A percentile compares a stretch with the other conserved stretches of the same genome.
Evolutionary conservation across 2,113 vertebrate genomes (phyloP).

Genomic region (Amia ocellicauda): DNA sequence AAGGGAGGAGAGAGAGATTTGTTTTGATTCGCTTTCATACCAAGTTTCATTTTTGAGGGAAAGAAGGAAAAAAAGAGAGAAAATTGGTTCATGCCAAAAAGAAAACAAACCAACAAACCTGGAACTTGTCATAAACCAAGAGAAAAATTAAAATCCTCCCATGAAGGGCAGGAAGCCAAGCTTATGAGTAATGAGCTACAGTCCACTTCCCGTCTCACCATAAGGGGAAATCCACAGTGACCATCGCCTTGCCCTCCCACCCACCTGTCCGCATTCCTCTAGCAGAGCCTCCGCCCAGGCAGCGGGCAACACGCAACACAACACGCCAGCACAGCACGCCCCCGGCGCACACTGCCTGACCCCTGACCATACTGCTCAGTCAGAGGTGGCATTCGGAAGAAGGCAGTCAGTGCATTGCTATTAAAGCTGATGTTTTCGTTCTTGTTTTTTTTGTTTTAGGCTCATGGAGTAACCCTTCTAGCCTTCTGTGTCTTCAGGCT

Average conservation of each 20-base stretch:
- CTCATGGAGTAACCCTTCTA: too few relatives aligned
- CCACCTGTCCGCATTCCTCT: constrained; percentile 26
- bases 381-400: too few relatives aligned
- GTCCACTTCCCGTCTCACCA: constrained; percentile 16
- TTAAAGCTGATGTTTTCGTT: too few relatives aligned
- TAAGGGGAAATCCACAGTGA: constrained; percentile 24
- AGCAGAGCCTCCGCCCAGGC: constrained; percentile 12
- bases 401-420: too few relatives aligned
- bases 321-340: not conserved
- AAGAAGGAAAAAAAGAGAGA: too few relatives aligned
- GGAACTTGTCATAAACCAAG: constrained; percentile 13
- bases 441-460: too few relatives aligned
- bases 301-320: not conserved
- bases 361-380: too few relatives aligned
- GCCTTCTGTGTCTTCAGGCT: too few relatives aligned
- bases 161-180: constrained; percentile 2
- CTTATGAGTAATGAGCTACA: constrained; percentile 17
- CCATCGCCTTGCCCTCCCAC: constrained; percentile 14
- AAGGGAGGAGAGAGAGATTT: too few relatives aligned
- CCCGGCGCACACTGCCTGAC: too few relatives aligned
- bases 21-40: too few relatives aligned
- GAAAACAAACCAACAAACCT: constrained; percentile 1
- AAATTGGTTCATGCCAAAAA: not conserved
- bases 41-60: too few relatives aligned
- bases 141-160: not conserved